Base-by-base conservation (phyloP, 2,888 invertebrate genomes). In the Sphecodes monilicornis region DNA sequence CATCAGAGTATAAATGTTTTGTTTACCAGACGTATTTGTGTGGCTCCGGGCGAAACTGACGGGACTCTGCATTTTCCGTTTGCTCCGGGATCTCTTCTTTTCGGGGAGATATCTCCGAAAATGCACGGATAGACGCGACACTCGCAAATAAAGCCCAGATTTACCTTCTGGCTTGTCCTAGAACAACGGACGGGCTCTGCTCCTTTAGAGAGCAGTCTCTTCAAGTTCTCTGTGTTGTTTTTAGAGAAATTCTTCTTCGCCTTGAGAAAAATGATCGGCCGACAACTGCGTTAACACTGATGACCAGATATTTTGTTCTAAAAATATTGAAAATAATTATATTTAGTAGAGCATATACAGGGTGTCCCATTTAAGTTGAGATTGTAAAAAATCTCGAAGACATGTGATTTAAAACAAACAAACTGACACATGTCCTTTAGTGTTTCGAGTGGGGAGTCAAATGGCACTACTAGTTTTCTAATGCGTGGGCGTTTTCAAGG, bases 11-110 rank as follows among this genome's bases (percentile, higher is more conserved):
- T 73, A 83, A 83, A 77, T 78, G 73, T 70, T 77, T 87, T 89
- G 85, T 88, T 88, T 86, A 78, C 78, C 87, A 84, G 88, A 88
- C 85, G 89, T 89, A 90, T 90, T 89, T 90, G 88, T 90, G 81
- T 84, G 68, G 46, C 57, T 80, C 57, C 77, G 69, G 70, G 68
- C 66, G 26, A 75, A 69, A 43, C 26, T 41, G 81, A 68, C 73
- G 54, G 41, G 50, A 66, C 81, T 82, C 4, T 46, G 43, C 26
- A 18, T 70, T 29, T 70, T 43, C 29, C 70, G 43, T 43, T 43
- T 50, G 70, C 43, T 26, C 13, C 16, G 8, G 69, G 43, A 29
- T 43, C 70, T 43, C 26, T 57, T 26, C 57, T 57, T 57, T 57
- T 57, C 57, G 39, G 39, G 26, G 43, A 29, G 39, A 16, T 26